Base-by-base conservation (phyloP, 2,113 vertebrate genomes). In the Brachypteracias leptosomus region DNA sequence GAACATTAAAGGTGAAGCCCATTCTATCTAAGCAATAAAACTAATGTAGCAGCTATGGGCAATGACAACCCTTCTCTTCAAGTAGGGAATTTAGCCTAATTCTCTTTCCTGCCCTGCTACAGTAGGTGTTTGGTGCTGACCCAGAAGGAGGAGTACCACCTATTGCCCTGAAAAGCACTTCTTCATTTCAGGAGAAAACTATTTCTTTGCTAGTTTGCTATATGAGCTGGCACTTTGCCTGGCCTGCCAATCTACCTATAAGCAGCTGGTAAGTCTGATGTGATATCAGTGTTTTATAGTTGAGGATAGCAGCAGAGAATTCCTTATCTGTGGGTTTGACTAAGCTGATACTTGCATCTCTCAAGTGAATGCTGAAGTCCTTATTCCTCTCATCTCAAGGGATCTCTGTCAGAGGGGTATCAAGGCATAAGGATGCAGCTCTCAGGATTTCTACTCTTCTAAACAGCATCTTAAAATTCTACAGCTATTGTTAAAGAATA, bases 391-490 rank as follows among this genome's bases (percentile, higher is more conserved):
- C 46, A 4, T 76, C 78, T 82, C 66, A 88, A 11, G 9, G 40
- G 46, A 83, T 72, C 40, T 91, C 71, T 88, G 44, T 36, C 84
- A 66, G 62, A 54, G 66, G 72, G 47, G 62, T 93, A 82, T 73
- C 71, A 87, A 75, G 42, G 83, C 46, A 54, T 29, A 51, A 83
- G 49, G 58, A 66, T 65, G 66, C 49, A 52, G 52, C 42, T 81
- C 28, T 75, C 16, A 21, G 61, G 61, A 68, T 89, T 96, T 93
- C 70, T 93, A 63, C 74, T 82, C 33, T 73, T 89, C 74, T 72
- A 75, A 95, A 79, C 22, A 78, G 31, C 62, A 70, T 61, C 36
- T 88, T 91, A 67, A 95, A 84, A 89, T 87, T 85, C 89, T 54
- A 61, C 78, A 68, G 52, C 54, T 85, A 82, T 72, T 95, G 81